Evolutionary conservation across 2,113 vertebrate genomes (phyloP).

Genomic region (Pleuronectes platessa): DNA sequence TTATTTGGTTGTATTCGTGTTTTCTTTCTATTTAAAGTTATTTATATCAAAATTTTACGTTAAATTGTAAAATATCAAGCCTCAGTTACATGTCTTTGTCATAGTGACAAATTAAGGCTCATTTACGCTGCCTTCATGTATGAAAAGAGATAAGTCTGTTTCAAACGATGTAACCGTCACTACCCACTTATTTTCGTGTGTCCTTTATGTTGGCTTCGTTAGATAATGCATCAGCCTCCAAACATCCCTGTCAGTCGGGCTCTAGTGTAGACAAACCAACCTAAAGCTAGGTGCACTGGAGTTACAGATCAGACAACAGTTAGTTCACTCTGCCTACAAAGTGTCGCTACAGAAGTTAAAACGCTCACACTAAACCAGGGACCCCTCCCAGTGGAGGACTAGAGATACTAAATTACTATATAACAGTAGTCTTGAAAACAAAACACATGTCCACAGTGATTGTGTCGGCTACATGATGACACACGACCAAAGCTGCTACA

Average conservation of each 20-base stretch:
- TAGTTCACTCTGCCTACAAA: slow-evolving; percentile 31
- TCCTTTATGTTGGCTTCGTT: too few relatives aligned
- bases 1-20: too few relatives aligned
- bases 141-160: too few relatives aligned
- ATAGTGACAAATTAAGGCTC: too few relatives aligned
- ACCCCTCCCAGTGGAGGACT: slow-evolving; percentile 15
- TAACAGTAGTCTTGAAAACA: slow-evolving; percentile 31
- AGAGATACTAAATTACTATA: slow-evolving; percentile 25
- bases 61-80: too few relatives aligned
- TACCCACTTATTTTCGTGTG: too few relatives aligned
- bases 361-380: slow-evolving; percentile 35
- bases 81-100: too few relatives aligned
- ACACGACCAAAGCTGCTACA: slow-evolving; percentile 59
- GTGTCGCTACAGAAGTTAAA: slow-evolving; percentile 27
- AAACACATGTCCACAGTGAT: slow-evolving; percentile 73
- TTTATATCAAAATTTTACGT: too few relatives aligned
- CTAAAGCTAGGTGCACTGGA: slow-evolving; percentile 37
- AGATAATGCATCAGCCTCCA: not conserved
- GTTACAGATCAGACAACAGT: slow-evolving; percentile 43
- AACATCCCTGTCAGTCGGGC: not conserved
- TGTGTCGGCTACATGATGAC: slow-evolving; percentile 65
- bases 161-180: too few relatives aligned
- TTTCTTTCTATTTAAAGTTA: too few relatives aligned
- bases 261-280: not conserved
- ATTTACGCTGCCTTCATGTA: too few relatives aligned